Percentiles rank a stretch among this genome's conserved stretches.
Evolutionary conservation across 1,140 invertebrate genomes (phyloP).

Genomic region (Orchesella cincta): DNA sequence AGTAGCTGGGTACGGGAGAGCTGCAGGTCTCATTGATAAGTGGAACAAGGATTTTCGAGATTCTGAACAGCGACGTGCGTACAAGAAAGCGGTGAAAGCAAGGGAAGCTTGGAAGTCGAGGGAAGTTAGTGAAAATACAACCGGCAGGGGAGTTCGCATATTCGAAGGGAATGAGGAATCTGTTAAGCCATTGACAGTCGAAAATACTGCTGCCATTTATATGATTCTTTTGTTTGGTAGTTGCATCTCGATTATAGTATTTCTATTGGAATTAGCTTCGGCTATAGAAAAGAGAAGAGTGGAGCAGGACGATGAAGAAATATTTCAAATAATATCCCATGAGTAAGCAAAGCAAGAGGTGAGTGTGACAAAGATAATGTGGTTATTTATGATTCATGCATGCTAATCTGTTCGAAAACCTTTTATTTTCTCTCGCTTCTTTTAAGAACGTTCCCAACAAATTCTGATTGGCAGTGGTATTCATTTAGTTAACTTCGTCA

Average conservation of each 20-base stretch:
- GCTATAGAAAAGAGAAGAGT: no score
- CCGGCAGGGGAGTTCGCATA: not conserved
- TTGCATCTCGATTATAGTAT: not conserved
- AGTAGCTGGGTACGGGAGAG: not conserved
- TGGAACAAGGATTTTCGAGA: not conserved
- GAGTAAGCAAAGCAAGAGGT: not conserved
- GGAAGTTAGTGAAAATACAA: not conserved
- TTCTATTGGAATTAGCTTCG: not conserved
- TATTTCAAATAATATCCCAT: no score
- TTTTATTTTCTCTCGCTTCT: no score
- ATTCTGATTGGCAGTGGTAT: no score
- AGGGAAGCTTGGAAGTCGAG: not conserved
- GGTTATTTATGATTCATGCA: not conserved
- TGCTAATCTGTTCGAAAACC: no score
- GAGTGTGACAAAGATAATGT: not conserved
- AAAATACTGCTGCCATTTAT: not conserved
- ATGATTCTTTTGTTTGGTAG: not conserved
- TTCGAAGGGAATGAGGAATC: not conserved
- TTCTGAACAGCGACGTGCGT: not conserved
- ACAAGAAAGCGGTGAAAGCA: no score
- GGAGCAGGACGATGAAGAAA: no score
- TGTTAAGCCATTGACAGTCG: not conserved
- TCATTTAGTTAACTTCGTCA: no score
- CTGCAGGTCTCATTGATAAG: not conserved
- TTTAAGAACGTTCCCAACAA: not conserved